Base-by-base conservation (phyloP, 2,888 invertebrate species). In the Acleris sparsana region DNA sequence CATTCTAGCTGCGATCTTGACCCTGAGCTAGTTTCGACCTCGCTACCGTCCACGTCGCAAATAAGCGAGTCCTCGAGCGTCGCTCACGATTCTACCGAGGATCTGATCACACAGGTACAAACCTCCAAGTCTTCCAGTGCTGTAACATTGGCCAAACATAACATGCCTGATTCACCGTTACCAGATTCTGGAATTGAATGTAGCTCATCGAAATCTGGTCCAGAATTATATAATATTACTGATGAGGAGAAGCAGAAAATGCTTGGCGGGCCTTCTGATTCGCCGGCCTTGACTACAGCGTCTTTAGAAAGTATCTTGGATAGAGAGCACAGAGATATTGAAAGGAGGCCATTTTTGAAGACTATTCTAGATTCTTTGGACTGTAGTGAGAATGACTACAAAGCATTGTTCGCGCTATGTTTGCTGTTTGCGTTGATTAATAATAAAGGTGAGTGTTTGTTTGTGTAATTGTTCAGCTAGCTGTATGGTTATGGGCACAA, bases 341-440 rank as follows among this genome's bases (percentile, higher is more conserved):
- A 92, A 22, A 94, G 92, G 72, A 95, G 96, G 76, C 97, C 98
- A 1, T 99, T 99, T 88, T 92, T 99, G 72, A 97, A 98, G 84
- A 97, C 97, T 5, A 95, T 99, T 57, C 93, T 98, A 68, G 96
- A 96, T 75, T 96, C 98, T 0, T 92, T 99, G 73, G 97, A 97
- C 79, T 97, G 98, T 82, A 94, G 93, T 13, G 98, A 98, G 81
- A 99, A 99, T 87, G 99, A 99, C 92, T 99, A 99, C 83, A 95
- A 97, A 53, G 96, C 99, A 6, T 92, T 99, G 68, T 97, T 99
- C 85, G 96, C 97, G 4, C 93, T 99, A 17, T 97, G 98, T 87
- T 93, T 99, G 68, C 94, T 99, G 49, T 98, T 98, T 85, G 98
- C 99, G 16, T 94, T 99, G 87, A 97, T 97, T 68, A 97, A 97